These are phyloP conservation scores for Sthenelais limicola DNA, from an alignment of 2,888 invertebrate species.

Conservation along the genomic window DNA sequence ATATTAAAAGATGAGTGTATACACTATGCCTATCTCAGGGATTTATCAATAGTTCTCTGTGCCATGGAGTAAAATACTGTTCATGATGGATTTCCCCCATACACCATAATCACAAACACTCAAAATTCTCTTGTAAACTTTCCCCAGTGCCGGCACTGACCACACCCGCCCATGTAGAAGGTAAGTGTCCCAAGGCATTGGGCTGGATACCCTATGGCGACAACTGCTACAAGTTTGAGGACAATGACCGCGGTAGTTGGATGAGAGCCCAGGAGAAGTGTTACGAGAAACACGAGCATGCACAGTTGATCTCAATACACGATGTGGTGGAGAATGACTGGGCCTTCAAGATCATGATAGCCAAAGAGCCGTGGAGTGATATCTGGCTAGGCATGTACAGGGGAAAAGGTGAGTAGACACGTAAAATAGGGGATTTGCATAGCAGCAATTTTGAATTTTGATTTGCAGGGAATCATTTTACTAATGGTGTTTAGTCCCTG, in stretches of 20 bases:
- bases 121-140: too few species aligned
- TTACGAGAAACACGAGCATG: not conserved
- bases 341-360: not conserved
- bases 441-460: too few species aligned
- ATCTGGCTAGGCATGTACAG: not conserved
- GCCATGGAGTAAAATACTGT: too few species aligned
- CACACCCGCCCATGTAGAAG: not conserved
- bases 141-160: not conserved
- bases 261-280: not conserved
- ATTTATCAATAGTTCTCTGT: too few species aligned
- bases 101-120: too few species aligned
- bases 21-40: too few species aligned
- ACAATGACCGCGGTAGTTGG: not conserved
- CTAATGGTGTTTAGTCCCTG: too few species aligned
- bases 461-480: too few species aligned
- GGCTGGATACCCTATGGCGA: not conserved
- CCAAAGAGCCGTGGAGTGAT: not conserved
- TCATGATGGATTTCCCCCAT: too few species aligned
- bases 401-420: not conserved
- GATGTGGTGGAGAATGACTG: slow-evolving; percentile 2
- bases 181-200: not conserved
- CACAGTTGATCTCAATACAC: slow-evolving; percentile 8
- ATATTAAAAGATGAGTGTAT: too few species aligned
- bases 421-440: too few species aligned
- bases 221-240: slow-evolving; percentile 1